Base-by-base conservation (phyloP, 2,888 invertebrate species). In the Drosophila demipolita region DNA sequence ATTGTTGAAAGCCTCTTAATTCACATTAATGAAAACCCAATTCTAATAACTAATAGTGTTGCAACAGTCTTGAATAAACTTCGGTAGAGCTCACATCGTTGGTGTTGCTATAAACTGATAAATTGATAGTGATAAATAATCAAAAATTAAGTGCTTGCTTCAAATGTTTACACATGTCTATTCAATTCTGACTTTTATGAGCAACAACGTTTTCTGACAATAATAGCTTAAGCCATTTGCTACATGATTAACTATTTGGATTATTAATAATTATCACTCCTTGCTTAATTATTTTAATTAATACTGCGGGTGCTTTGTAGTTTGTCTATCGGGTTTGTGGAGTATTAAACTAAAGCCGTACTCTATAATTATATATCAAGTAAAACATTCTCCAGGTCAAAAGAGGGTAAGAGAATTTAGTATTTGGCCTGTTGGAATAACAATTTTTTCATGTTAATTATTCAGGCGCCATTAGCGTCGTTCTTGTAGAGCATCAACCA, bases 381-480 rank as follows among this genome's bases (percentile, higher is more conserved):
- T 15, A 45, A 23, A 15, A 15, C 15, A 45, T 15, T 45, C 2
- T 45, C 15, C 4, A 8, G 15, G 15, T 17, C 36, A 12, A 29
- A 29, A 29, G 23, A 23, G 45, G 38, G 40, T 9, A 42, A 42
- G 32, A 5, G 42, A 15, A 20, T 57, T 32, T 15, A 17, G 2
- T 15, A 15, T n/a, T n/a, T 38, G 40, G n/a, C 32, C 15, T 15
- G 11, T 5, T 29, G 42, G 3, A 20, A 42, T 42, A 40, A 32
- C 42, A 20, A 15, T 32, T 42, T 33, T 20, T 32, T 57, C 20
- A 15, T 32, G 40, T 82, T 50, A 82, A 89, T 83, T 84, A 85
- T 89, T 86, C 60, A 89, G 72, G 72, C 70, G 52, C 71, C 76
- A 81, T 83, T 82, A 79, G 84, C 54, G 59, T 45, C 54, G 54